Evolutionary conservation across 1,140 invertebrate species (phyloP), one percentile per base, ranked within the genome.

Genomic region (Camponotus vicinus): DNA sequence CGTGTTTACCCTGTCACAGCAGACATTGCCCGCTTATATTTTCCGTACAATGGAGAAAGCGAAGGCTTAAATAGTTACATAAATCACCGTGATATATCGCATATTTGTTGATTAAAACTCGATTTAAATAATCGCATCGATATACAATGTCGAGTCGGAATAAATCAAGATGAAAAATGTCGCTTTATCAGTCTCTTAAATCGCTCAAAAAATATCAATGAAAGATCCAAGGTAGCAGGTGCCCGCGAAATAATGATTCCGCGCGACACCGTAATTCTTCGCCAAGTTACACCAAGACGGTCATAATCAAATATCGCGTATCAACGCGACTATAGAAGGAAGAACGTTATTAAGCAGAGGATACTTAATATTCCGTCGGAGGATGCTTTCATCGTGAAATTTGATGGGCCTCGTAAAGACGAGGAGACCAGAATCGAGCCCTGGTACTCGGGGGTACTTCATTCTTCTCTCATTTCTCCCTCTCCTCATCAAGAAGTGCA

Each of bases 321-420:
- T 67, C 85, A 49, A 52, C 49, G 52, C 34, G 59, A 64, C 77
- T 64, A 7, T 40, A 59, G 18, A 67, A 9, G 80, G n/a, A 13
- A 15, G 78, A 52, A 86, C 63, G 64, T 87, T 59, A 93, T 88
- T 87, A 87, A 91, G 66, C 78, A 27, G 76, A 59, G 77, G 37
- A 37, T 71, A 87, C 89, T 93, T 93, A 92, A 92, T 93, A 93
- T 94, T 93, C 91, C 88, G 49, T 64, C 73, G 73, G 78, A 57
- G 86, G 88, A 92, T 86, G 90, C 92, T 90, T 93, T 92, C 92
- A 93, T 93, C 91, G 89, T 78, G 85, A 90, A 90, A 91, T 91
- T 92, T 92, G 90, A 93, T 93, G 88, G 27, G 86, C 86, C 88
- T 93, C 92, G 89, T 93, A 93, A 93, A 93, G 75, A 85, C 79